phyloP scores from a whole-genome alignment of 2,797 vertebrate species.

The Apogon talboti region DNA sequence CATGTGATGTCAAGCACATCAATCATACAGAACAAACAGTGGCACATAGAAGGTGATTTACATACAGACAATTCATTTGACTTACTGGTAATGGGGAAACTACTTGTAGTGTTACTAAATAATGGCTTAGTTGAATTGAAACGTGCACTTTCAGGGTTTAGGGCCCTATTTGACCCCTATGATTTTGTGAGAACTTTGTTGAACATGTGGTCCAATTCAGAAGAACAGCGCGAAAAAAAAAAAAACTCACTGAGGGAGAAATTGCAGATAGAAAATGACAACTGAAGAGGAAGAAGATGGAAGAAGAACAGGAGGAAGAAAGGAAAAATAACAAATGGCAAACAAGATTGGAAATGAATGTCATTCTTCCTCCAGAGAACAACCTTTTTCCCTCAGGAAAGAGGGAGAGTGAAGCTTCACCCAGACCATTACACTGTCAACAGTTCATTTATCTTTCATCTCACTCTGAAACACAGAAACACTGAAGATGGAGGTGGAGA shows the following conservation, averaged over 20 bases:
- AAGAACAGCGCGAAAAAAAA: neutral
- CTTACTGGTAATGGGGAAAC: too few relatives aligned
- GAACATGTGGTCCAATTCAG: too few relatives aligned
- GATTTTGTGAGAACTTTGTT: too few relatives aligned
- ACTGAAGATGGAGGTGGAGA: conserved; percentile 62
- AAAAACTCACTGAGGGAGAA: neutral
- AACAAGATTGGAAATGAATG: conserved; percentile 23
- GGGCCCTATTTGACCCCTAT: too few relatives aligned
- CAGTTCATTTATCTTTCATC: conserved; percentile 52
- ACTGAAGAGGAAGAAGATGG: conserved; percentile 5
- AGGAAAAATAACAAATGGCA: conserved; percentile 22
- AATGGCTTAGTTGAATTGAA: too few relatives aligned
- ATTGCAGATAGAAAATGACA: conserved; percentile 5
- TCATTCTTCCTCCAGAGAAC: conserved; percentile 26
- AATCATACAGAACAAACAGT: neutral
- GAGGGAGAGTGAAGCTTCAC: conserved; percentile 40
- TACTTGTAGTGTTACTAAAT: too few relatives aligned
- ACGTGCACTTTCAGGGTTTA: too few relatives aligned
- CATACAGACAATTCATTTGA: too few relatives aligned
- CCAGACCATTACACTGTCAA: conserved; percentile 41
- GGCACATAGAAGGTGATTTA: neutral
- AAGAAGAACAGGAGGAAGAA: conserved; percentile 12
- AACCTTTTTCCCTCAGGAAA: conserved; percentile 41
- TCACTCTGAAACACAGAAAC: conserved; percentile 54
- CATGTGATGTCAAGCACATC: neutral